These are phyloP conservation scores for Zootoca vivipara DNA, from an alignment of 2,113 vertebrate species.

Conservation along the genomic window DNA sequence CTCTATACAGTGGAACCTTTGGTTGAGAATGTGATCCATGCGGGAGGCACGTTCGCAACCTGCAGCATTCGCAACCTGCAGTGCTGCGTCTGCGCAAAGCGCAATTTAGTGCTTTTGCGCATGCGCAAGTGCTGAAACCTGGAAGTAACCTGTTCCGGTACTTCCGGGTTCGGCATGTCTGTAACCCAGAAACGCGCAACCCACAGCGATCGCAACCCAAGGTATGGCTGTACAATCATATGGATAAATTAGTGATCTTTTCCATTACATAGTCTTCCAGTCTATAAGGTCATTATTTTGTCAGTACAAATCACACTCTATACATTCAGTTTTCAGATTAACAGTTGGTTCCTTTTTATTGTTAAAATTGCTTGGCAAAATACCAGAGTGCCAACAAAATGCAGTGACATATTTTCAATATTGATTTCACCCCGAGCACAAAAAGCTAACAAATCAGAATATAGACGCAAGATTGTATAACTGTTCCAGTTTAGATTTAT, in stretches of 20 bases:
- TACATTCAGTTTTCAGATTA: background rate
- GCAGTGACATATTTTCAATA: slow-evolving; percentile 39
- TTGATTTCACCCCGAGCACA: slow-evolving; percentile 3
- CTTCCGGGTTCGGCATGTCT: no score
- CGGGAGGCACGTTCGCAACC: no score
- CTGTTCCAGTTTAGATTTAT: slow-evolving; percentile 44
- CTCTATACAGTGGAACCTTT: no score
- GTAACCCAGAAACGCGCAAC: no score
- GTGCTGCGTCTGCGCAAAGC: no score
- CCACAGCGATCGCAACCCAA: no score
- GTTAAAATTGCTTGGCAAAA: slow-evolving; percentile 39
- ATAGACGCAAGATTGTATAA: slow-evolving; percentile 41
- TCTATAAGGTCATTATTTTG: background rate
- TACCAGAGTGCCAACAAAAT: slow-evolving; percentile 14
- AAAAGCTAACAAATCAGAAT: slow-evolving; percentile 48
- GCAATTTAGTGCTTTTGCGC: no score
- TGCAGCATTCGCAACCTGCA: no score
- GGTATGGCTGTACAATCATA: background rate
- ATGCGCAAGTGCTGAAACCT: no score
- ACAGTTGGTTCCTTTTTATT: background rate
- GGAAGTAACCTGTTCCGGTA: no score
- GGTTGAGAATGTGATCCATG: no score
- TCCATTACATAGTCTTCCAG: background rate
- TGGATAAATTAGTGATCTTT: background rate
- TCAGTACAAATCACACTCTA: background rate